Percentiles rank a stretch among this genome's conserved stretches.
Conservation (phyloP, 2,888 invertebrate species). For the Xylota sylvarum region DNA sequence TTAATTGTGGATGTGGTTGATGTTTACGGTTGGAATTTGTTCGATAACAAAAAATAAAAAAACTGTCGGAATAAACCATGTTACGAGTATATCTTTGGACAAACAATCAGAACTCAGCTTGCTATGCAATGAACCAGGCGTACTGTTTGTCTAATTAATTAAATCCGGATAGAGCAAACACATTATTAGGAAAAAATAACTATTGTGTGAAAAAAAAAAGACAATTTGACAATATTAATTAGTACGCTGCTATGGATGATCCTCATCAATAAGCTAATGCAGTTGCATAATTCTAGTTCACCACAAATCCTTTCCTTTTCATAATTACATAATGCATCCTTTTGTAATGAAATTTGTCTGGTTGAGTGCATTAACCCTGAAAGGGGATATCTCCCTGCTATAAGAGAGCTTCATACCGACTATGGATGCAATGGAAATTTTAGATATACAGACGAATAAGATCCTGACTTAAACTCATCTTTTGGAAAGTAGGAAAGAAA, state of each 20-base stretch:
- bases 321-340: no score
- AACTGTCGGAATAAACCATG: background rate
- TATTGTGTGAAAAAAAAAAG: background rate
- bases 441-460: no score
- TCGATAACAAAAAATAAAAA: background rate
- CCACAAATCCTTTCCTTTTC: no score
- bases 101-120: background rate
- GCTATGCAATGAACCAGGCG: background rate
- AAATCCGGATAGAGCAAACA: background rate
- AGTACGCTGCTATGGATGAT: background rate
- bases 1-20: slow-evolving; percentile 61
- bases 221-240: background rate
- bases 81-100: background rate
- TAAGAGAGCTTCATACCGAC: no score
- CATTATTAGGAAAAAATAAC: background rate
- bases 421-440: no score
- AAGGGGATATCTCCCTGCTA: no score
- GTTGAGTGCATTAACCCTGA: no score
- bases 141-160: slow-evolving; percentile 14
- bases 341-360: no score
- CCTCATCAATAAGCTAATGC: background rate
- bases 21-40: slow-evolving; percentile 37
- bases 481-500: no score
- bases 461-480: no score
- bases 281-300: no score